Percentiles rank a stretch among this genome's conserved stretches.
phyloP scores from a whole-genome alignment of 2,888 invertebrate genomes.

The Polydesmus complanatus region DNA sequence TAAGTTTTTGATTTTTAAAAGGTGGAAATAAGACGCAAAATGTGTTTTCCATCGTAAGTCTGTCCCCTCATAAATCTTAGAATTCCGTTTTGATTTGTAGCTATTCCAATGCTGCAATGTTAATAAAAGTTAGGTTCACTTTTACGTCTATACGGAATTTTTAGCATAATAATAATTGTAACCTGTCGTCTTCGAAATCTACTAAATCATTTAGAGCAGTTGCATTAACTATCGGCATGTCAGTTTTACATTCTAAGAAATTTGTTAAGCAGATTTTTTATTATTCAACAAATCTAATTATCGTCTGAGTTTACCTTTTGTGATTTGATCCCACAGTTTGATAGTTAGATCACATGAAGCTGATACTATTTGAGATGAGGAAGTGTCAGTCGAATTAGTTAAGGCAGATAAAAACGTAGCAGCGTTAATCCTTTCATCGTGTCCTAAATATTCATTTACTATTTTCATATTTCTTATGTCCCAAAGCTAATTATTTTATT shows the following conservation, averaged over 20 bases:
- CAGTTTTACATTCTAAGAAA: not conserved
- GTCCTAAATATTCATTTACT: not conserved
- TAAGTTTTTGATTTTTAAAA: not conserved
- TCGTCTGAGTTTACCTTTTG: not conserved
- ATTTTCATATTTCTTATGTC: not conserved
- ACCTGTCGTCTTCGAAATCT: not conserved
- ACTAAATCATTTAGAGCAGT: not conserved
- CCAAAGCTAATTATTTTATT: not conserved
- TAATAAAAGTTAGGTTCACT: no score
- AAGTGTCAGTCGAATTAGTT: not conserved
- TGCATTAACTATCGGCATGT: not conserved
- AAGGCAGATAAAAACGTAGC: not conserved
- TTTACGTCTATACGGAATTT: no score
- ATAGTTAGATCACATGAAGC: not conserved
- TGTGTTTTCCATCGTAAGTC: not conserved
- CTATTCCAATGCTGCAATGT: constrained; percentile 1
- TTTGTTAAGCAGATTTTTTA: not conserved
- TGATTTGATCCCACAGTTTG: constrained; percentile 2
- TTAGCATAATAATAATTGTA: no score
- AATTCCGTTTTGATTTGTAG: constrained; percentile 3
- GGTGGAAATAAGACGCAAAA: not conserved
- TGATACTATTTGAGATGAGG: not conserved
- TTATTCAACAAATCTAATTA: not conserved
- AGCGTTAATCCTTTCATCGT: not conserved
- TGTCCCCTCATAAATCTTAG: not conserved